Evolutionary conservation across 1,140 invertebrate species (phyloP), one percentile per base, ranked within the genome.

Genomic region (Scaptomyza hsui): DNA sequence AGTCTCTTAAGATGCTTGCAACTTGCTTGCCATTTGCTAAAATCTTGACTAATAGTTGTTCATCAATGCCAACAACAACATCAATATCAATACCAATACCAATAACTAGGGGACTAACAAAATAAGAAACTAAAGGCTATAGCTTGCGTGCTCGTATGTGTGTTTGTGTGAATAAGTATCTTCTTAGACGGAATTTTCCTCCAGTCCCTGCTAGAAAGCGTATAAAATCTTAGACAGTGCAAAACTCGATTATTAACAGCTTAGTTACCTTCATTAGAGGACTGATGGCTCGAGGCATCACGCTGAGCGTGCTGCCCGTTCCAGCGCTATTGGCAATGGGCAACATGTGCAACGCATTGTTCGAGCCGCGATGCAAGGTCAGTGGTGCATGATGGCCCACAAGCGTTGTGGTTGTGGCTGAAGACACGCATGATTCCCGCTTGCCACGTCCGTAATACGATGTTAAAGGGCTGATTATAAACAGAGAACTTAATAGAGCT

Each of bases 371-470:
- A 44, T 89, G 86, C 37, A 78, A 51, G 10, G 75, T 42, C 4
- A 85, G 55, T 9, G 79, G 74, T 3, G 74, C 75, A 69, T 90
- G 82, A 12, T 86, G 88, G 29, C 88, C 90, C 55, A 91, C 72
- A 67, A 91, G 51, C 16, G 90, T 91, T 21, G 90, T 91, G 53
- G 90, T 91, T 61, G 90, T 91, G 29, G 89, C 88, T 53, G 89
- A 91, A 10, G 90, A 91, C 24, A 90, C 90, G 52, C 90, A 89
- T 5, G 90, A 91, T 48, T 91, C 90, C 13, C 90, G 76, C 63
- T 91, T 91, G 12, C 89, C 85, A 59, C 88, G 89, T 9, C 90
- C 89, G 44, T 90, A 91, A 55, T 90, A 89, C n/a, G 90, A 78
- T 35, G 90, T 91, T 15, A 91, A 64, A 4, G 90, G 90, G 21